Conservation (phyloP, 2,113 vertebrate species). For the Vulpes vulpes region DNA sequence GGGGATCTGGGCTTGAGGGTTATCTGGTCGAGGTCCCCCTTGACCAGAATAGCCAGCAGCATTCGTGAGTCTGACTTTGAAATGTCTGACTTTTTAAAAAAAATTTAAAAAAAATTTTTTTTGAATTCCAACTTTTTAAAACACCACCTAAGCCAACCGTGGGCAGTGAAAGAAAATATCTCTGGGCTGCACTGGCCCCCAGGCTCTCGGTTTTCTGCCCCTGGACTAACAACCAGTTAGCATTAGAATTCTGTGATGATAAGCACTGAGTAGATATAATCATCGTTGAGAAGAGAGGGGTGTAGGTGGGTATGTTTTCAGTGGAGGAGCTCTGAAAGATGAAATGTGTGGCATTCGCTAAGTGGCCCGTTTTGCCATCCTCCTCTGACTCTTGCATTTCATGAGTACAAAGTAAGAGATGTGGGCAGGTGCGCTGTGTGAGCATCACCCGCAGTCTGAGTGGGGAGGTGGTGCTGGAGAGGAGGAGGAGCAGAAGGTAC, state of each 20-base stretch:
- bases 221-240: background rate
- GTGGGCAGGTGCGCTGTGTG: background rate
- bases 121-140: background rate
- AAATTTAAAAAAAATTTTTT: too few species aligned
- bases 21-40: background rate
- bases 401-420: background rate
- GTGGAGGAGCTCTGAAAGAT: slow-evolving; percentile 38
- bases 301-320: slow-evolving; percentile 33
- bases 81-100: background rate
- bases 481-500: background rate
- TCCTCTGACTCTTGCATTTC: background rate
- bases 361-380: background rate
- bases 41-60: background rate
- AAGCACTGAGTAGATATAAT: background rate
- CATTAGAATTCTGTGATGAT: background rate
- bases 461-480: background rate
- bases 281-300: background rate
- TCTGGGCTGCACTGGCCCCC: background rate
- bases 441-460: background rate
- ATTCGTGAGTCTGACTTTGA: background rate
- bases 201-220: background rate
- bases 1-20: background rate
- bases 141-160: too few species aligned
- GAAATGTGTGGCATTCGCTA: background rate
- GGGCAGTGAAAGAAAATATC: background rate